Percentiles rank a stretch among this genome's conserved stretches.
Evolutionary conservation across 2,888 invertebrate species (phyloP).

Genomic region (Antheraea assamensis): DNA sequence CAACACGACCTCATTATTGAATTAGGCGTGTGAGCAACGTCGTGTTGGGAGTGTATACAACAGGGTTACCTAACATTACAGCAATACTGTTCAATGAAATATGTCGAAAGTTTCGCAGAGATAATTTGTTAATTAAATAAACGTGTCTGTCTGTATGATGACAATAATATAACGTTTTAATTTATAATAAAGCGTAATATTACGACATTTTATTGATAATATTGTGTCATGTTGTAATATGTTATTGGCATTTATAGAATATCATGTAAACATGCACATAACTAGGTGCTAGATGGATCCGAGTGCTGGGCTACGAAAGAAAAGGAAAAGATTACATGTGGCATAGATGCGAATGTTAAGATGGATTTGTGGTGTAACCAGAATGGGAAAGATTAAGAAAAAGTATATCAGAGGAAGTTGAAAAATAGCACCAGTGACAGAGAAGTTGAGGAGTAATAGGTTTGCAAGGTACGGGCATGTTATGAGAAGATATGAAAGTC

Average conservation of each 20-base stretch:
- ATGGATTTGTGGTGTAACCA: too few relatives aligned
- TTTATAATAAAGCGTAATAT: neutral
- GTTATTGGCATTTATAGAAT: neutral
- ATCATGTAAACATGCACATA: neutral
- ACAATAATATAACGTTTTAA: neutral
- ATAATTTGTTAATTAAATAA: constrained; percentile 11
- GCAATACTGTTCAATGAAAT: constrained; percentile 13
- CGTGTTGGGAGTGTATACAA: neutral
- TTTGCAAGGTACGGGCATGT: too few relatives aligned
- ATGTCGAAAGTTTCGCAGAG: constrained; percentile 14
- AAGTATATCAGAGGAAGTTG: too few relatives aligned
- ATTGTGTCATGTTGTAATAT: neutral
- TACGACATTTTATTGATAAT: neutral
- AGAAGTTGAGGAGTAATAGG: too few relatives aligned
- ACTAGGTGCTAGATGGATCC: too few relatives aligned
- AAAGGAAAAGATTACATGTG: too few relatives aligned
- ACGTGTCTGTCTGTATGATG: neutral
- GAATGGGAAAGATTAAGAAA: too few relatives aligned
- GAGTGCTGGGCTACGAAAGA: too few relatives aligned
- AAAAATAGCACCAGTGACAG: too few relatives aligned
- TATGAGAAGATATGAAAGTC: too few relatives aligned
- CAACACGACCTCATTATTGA: constrained; percentile 19
- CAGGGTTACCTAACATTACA: constrained; percentile 11
- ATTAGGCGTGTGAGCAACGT: constrained; percentile 21
- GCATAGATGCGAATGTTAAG: too few relatives aligned